phyloP scores from a whole-genome alignment of 2,888 invertebrate species.

The Prosapia bicincta region DNA sequence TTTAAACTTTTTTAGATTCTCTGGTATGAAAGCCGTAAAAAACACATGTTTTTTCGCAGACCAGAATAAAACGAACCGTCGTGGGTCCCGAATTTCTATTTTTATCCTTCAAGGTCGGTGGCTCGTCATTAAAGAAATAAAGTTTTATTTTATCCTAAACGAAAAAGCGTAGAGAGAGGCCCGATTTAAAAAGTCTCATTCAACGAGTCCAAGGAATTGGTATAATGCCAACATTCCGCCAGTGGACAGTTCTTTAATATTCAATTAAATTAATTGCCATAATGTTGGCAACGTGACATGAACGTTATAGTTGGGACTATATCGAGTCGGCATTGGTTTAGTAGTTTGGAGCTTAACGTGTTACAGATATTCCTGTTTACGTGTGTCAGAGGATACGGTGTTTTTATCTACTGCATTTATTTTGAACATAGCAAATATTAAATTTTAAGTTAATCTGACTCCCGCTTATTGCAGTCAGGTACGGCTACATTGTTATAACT shows the following conservation, averaged over 20 bases:
- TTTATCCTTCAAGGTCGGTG: background rate
- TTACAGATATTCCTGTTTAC: too few species aligned
- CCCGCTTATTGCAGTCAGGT: too few species aligned
- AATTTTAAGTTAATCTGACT: too few species aligned
- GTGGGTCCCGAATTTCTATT: background rate
- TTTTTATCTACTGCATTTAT: too few species aligned
- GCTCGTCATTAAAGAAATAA: background rate
- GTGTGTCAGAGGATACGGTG: too few species aligned
- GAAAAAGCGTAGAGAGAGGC: background rate
- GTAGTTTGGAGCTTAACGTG: too few species aligned
- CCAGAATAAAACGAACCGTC: background rate
- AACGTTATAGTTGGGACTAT: background rate
- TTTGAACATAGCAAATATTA: too few species aligned
- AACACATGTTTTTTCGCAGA: too few species aligned
- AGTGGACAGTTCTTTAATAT: background rate
- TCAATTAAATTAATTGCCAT: background rate
- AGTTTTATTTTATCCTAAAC: background rate
- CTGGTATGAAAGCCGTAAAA: too few species aligned
- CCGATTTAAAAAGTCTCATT: background rate
- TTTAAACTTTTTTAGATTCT: too few species aligned
- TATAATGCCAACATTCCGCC: background rate
- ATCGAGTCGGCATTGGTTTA: background rate
- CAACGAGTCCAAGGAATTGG: background rate
- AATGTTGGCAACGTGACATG: background rate
- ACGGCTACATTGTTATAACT: too few species aligned